Percentiles rank a stretch among this genome's conserved stretches.
These are phyloP conservation scores for Mantis religiosa DNA, from an alignment of 2,888 invertebrate species.

Conservation along the genomic window DNA sequence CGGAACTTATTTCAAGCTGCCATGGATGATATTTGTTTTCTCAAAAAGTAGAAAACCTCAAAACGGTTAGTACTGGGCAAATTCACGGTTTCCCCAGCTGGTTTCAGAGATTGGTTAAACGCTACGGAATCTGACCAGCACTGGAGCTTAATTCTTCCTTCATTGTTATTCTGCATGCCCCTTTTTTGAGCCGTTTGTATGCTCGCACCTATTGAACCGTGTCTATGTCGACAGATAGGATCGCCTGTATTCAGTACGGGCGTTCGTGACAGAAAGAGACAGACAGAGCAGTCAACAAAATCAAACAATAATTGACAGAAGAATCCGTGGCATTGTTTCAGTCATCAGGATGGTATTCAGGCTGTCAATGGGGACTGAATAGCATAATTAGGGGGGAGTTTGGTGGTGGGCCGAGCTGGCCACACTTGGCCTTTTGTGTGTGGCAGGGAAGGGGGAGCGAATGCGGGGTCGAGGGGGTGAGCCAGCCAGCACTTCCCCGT, in stretches of 20 bases:
- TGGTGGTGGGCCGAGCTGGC: conserved; percentile 20
- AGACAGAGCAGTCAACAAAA: conserved; percentile 21
- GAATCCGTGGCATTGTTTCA: conserved; percentile 30
- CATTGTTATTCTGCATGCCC: background rate
- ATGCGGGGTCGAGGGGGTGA: background rate
- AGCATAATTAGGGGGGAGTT: conserved; percentile 32
- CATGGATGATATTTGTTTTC: background rate
- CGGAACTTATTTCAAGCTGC: background rate
- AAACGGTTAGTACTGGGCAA: background rate
- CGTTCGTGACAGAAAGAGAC: background rate
- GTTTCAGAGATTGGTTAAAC: background rate
- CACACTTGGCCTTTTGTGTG: conserved; percentile 3
- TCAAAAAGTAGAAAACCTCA: background rate
- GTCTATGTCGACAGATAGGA: background rate
- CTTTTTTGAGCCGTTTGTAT: background rate
- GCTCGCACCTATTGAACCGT: background rate
- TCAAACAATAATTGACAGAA: conserved; percentile 31
- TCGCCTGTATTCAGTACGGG: background rate
- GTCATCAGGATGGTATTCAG: conserved; percentile 30
- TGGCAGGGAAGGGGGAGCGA: background rate
- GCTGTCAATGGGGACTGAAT: conserved; percentile 29
- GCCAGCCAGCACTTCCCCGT: background rate
- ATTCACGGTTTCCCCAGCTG: conserved; percentile 19
- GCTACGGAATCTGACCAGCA: conserved; percentile 1
- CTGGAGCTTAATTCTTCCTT: conserved; percentile 14